These are phyloP conservation scores for Alethe diademata DNA, from an alignment of 2,113 vertebrate species.

Conservation along the genomic window DNA sequence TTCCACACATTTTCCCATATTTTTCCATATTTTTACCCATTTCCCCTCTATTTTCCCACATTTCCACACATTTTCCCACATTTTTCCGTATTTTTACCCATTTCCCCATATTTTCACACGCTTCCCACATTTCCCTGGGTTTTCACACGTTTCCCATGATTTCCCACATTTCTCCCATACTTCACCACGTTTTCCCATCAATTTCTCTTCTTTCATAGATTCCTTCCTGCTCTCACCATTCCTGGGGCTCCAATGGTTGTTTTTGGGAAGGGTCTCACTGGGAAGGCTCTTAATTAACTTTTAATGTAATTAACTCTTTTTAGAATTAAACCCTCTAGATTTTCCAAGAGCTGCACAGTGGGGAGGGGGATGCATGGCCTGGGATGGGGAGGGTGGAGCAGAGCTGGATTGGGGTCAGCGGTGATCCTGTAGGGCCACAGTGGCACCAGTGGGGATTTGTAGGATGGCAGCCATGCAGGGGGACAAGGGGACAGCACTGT, in stretches of 20 bases:
- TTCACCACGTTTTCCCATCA: background rate
- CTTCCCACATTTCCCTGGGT: background rate
- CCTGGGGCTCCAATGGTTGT: background rate
- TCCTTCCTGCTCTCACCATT: background rate
- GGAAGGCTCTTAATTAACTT: slow-evolving; percentile 14
- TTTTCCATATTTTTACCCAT: background rate
- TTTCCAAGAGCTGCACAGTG: background rate
- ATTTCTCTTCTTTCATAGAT: background rate
- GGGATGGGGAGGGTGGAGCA: background rate
- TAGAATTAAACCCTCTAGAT: background rate
- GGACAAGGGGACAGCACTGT: background rate
- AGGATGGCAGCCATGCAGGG: background rate
- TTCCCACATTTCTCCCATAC: background rate
- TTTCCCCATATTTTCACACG: background rate
- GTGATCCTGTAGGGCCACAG: background rate
- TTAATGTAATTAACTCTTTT: background rate
- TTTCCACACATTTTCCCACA: background rate
- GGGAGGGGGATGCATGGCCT: fast-evolving
- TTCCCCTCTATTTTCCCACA: background rate
- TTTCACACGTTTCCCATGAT: background rate
- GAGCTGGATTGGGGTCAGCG: fast-evolving
- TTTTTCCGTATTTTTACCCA: too few relatives aligned
- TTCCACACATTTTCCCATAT: background rate
- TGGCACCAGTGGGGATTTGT: fast-evolving
- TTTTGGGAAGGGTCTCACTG: background rate